phyloP scores from a whole-genome alignment of 2,888 invertebrate species.

The Lypha dubia region DNA sequence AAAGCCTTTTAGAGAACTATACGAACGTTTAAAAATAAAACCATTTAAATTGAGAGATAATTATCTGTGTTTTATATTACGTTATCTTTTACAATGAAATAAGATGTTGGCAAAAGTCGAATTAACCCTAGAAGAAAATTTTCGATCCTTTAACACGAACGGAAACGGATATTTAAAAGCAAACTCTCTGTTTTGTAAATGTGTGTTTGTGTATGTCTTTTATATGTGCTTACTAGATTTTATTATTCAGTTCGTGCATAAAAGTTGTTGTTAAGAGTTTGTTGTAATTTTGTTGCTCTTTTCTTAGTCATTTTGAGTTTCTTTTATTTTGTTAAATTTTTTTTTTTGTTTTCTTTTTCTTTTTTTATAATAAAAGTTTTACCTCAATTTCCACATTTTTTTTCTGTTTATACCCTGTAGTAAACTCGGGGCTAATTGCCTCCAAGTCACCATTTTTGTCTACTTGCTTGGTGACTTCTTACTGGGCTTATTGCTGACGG shows the following conservation, averaged over 20 bases:
- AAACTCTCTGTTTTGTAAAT: conserved; percentile 50
- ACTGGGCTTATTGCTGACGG: no score
- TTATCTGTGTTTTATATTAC: background rate
- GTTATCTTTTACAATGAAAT: background rate
- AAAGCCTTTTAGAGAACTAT: no score
- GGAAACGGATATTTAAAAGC: conserved; percentile 69
- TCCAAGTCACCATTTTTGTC: no score
- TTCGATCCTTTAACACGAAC: conserved; percentile 54
- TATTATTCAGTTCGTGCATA: conserved; percentile 16
- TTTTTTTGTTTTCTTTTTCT: conserved; percentile 33
- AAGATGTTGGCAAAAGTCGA: background rate
- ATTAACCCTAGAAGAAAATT: conserved; percentile 15
- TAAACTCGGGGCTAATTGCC: no score
- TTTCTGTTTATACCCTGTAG: no score
- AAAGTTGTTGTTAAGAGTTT: background rate
- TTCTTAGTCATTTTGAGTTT: conserved; percentile 23
- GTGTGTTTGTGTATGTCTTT: background rate
- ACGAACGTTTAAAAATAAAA: background rate
- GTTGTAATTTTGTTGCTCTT: conserved; percentile 22
- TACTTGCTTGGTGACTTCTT: no score
- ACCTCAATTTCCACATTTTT: conserved; percentile 59
- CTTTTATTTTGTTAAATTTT: conserved; percentile 27
- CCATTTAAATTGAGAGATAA: background rate
- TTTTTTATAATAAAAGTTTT: conserved; percentile 62
- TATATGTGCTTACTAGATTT: background rate